Evolutionary conservation across 2,888 invertebrate genomes (phyloP), one percentile per base, ranked within the genome.

Genomic region (Brenthis ino): DNA sequence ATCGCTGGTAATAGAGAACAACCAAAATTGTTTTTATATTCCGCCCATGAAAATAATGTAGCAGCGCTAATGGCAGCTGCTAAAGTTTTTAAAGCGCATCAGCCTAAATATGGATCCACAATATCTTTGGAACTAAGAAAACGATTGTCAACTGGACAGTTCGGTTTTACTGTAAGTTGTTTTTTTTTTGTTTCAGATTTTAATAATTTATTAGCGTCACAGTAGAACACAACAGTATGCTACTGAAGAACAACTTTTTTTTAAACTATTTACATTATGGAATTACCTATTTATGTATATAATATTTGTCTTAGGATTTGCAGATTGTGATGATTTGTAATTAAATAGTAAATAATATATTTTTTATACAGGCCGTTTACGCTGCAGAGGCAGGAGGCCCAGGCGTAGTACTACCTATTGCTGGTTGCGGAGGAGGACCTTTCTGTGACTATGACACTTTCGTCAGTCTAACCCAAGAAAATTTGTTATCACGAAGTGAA

Each of bases 21-120:
- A 50, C 85, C 87, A 0, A 94, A 93, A 75, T 71, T 95, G 28
- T 84, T 87, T 53, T 77, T 95, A 66, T 94, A 93, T 76, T 94
- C 94, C 1, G 95, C 93, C 0, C 96, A 96, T 79, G 95, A 96
- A 80, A 94, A 94, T 64, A 95, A 95, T 51, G 91, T 96, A 0
- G 94, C 94, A 0, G 93, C 93, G 0, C 73, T 95, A n/a, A 88
- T 95, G 79, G 86, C 91, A 0, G 93, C 94, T 2, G 85, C 94
- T 0, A 86, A 88, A 13, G 91, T 94, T 1, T 95, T 91, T 77
- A 82, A 92, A 67, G 88, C 93, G 0, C 94, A 94, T 67, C 92
- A 94, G 70, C 95, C 95, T 0, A 89, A 86, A 14, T 95, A 94
- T 75, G 93, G 94, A 0, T 82, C 94, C 33, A 91, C 94, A 0